phyloP scores from a whole-genome alignment of 2,113 vertebrate genomes.

The Pan troglodytes region NHGRI_mPanTro3-v2.1_pri NC_086015.1:83438501-83439000 shows the following conservation, averaged over 20 bases:
- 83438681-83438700: neutral
- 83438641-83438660: neutral
- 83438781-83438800: neutral
- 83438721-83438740: neutral
- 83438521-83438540: neutral
- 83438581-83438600: neutral
- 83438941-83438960: neutral
- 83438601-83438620: neutral
- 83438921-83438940: neutral
- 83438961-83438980: neutral
- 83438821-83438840: neutral
- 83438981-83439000: neutral
- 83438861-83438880: neutral
- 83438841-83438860: neutral
- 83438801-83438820: neutral
- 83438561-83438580: neutral
- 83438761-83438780: neutral
- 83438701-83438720: neutral
- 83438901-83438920: no score
- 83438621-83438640: neutral
- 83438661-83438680: neutral
- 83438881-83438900: neutral
- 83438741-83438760: neutral
- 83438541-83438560: neutral
- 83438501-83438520: neutral